Conservation (phyloP, 1,140 invertebrate species). For the Stegodyphus mimosarum region DNA sequence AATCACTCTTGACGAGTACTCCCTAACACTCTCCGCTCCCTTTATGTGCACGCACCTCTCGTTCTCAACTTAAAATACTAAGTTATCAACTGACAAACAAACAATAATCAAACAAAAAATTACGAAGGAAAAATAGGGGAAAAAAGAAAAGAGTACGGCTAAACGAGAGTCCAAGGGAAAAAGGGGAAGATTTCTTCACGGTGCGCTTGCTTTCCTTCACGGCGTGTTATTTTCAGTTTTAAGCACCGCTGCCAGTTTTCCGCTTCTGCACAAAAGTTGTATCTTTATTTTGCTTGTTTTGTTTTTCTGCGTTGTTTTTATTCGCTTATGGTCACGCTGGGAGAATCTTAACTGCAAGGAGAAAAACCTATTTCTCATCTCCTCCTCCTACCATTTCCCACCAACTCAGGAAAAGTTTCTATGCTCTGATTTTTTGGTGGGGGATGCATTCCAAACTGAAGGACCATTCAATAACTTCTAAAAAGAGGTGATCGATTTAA, state of each 20-base stretch:
- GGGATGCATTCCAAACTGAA: neutral
- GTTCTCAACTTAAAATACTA: neutral
- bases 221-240: slow-evolving; percentile 1
- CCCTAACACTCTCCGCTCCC: neutral
- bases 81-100: neutral
- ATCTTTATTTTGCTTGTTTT: neutral
- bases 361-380: slow-evolving; percentile 3
- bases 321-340: slow-evolving; percentile 39
- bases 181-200: neutral
- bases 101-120: neutral
- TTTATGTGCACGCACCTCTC: neutral
- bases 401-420: slow-evolving; percentile 5
- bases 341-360: slow-evolving; percentile 32
- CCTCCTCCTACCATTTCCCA: no score
- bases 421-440: slow-evolving; percentile 16
- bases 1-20: neutral
- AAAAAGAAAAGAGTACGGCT: neutral
- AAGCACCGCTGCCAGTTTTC: neutral
- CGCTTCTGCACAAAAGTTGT: neutral
- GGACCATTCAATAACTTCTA: no score
- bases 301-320: slow-evolving; percentile 16
- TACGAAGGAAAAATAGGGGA: neutral
- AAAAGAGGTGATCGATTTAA: no score
- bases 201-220: neutral
- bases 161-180: neutral